These are phyloP conservation scores for Pantherophis alleghaniensis DNA, from an alignment of 2,797 vertebrate species.

Conservation along the genomic window DNA sequence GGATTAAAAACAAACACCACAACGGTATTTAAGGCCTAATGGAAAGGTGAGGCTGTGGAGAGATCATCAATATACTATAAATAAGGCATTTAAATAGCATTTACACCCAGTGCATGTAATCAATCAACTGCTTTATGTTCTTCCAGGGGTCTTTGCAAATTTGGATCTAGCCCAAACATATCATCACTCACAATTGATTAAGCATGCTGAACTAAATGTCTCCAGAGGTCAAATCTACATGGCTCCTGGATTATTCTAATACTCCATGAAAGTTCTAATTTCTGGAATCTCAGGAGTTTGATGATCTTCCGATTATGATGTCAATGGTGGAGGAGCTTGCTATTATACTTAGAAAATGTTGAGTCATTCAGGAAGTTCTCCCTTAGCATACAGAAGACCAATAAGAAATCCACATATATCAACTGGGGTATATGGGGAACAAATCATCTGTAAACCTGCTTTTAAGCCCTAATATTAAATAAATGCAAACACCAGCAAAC, in stretches of 20 bases:
- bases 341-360: not conserved
- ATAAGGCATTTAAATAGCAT: not conserved
- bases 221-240: not conserved
- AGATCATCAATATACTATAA: not conserved
- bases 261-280: not conserved
- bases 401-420: not conserved
- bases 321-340: not conserved
- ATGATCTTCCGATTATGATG: not conserved
- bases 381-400: not conserved
- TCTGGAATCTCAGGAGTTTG: not conserved
- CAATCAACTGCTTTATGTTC: not conserved
- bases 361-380: not conserved
- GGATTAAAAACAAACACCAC: not conserved
- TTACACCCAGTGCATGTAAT: not conserved
- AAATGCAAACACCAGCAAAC: conserved; percentile 28
- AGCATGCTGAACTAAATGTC: not conserved
- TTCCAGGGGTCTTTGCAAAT: not conserved
- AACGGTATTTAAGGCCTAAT: not conserved
- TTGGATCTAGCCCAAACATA: not conserved
- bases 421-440: conserved; percentile 42
- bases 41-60: not conserved
- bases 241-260: not conserved
- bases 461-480: conserved; percentile 52
- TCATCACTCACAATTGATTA: not conserved
- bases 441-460: conserved; percentile 52